Evolutionary conservation across 2,113 vertebrate genomes (phyloP).

Genomic region (Cyprinodon variegatus): DNA sequence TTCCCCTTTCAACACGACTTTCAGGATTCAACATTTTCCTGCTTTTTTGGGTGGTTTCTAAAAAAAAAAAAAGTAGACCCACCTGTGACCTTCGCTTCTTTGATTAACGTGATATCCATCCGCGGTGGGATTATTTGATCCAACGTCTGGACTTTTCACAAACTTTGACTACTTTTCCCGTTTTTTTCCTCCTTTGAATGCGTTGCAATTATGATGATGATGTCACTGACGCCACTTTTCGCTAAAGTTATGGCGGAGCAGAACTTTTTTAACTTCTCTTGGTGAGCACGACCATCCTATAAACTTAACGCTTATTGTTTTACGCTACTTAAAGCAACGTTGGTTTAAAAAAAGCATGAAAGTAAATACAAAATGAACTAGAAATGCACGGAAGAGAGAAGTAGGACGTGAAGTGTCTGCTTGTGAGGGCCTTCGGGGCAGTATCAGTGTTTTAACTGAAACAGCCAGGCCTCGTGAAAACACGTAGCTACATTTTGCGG

Average conservation of each 20-base stretch:
- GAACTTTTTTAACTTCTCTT: conserved; percentile 72
- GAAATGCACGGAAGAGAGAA: neutral
- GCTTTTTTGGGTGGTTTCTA: conserved; percentile 11
- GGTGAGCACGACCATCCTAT: conserved; percentile 74
- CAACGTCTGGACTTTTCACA: conserved; percentile 5
- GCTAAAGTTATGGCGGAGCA: conserved; percentile 84
- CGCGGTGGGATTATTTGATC: conserved; percentile 14
- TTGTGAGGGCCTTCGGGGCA: conserved; percentile 47
- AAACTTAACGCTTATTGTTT: neutral
- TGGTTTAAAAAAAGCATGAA: too few relatives aligned
- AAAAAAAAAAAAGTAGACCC: neutral
- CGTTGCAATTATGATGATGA: conserved; percentile 80
- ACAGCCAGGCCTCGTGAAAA: conserved; percentile 33
- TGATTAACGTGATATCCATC: conserved; percentile 1
- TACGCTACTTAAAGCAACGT: neutral
- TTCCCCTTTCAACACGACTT: conserved; percentile 19
- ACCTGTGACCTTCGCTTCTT: conserved; percentile 35
- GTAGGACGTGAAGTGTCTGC: conserved; percentile 34
- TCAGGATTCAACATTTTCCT: conserved; percentile 22
- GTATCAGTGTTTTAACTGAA: conserved; percentile 34
- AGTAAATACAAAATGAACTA: neutral
- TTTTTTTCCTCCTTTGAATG: conserved; percentile 62
- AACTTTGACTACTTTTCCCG: conserved; percentile 16
- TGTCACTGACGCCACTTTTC: conserved; percentile 81
- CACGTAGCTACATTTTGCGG: conserved; percentile 3